Evolutionary conservation across 2,113 vertebrate species (phyloP).

Genomic region (Okapia johnstoni): DNA sequence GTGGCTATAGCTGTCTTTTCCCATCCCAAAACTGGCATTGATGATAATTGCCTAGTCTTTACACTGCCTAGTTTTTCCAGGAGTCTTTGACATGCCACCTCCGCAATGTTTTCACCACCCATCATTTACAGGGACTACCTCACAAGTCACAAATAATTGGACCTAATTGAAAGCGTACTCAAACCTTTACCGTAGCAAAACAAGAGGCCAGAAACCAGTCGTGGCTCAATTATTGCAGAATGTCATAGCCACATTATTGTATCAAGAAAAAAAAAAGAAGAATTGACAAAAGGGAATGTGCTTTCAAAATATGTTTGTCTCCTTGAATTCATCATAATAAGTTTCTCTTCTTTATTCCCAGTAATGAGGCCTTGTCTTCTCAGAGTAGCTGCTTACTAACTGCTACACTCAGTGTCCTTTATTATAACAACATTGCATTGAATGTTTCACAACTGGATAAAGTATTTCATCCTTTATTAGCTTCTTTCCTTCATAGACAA

Average conservation of each 20-base stretch:
- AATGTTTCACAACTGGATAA: conserved; percentile 72
- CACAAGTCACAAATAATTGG: conserved; percentile 53
- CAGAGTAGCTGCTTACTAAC: conserved; percentile 52
- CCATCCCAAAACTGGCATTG: conserved; percentile 59
- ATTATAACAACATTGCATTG: conserved; percentile 72
- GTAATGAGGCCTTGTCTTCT: conserved; percentile 44
- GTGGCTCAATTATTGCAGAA: not conserved
- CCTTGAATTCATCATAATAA: not conserved
- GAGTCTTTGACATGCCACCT: conserved; percentile 32
- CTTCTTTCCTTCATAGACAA: conserved; percentile 73
- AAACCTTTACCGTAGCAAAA: conserved; percentile 29
- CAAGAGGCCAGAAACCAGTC: conserved; percentile 12
- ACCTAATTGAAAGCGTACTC: conserved; percentile 47
- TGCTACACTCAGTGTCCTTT: conserved; percentile 41
- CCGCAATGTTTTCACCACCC: conserved; percentile 8
- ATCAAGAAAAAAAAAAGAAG: not conserved
- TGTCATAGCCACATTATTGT: not conserved
- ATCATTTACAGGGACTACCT: not conserved
- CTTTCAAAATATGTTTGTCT: conserved; percentile 2
- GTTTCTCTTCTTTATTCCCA: not conserved
- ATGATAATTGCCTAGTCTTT: conserved; percentile 62
- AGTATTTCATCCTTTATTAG: conserved; percentile 81
- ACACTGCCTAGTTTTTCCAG: conserved; percentile 41
- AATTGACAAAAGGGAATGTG: not conserved
- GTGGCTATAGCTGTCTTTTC: conserved; percentile 39